Base-by-base conservation (phyloP, 2,888 invertebrate species). In the Pristionchus entomophagus region DNA sequence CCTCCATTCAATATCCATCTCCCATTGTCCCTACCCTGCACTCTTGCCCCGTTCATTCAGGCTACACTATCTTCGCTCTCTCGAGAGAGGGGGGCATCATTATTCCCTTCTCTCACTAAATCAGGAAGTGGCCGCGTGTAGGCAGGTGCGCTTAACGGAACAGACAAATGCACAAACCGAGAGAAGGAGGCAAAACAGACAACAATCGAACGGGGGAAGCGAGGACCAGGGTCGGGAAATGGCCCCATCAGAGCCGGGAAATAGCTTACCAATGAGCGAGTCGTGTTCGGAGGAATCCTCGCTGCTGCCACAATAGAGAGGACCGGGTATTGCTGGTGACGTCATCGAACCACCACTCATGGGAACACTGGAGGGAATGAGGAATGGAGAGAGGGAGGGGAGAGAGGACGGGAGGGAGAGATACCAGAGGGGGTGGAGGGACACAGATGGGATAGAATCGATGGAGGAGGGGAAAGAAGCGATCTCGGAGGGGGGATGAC, bases 191-290 rank as follows among this genome's bases (percentile, higher is more conserved):
- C 65, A 65, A 77, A 77, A 45, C 41, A 45, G 5, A 38, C 29
- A 45, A 45, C 32, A 77, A 19, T 35, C 41, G 45, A 45, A 77
- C 41, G 10, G 8, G 29, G 77, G 38, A 10, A 77, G 26, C 29
- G 29, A 73, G 41, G 49, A 45, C n/a, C 45, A 77, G 26, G 2
- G 49, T 19, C 32, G 22, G 77, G 22, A 14, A 80, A 26, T 51
- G 41, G 19, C 14, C 51, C 19, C 26, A 65, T 29, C 65, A 56
- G 56, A 56, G 56, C n/a, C 56, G 17, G 56, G 5, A 22, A 56
- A n/a, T 73, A n/a, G 41, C 73, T 26, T 73, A 65, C 83, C 83
- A 38, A 84, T 84, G 32, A 84, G 65, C 10, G 83, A 84, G 19
- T 84, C 83, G 49, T 84, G 83, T 49, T 84, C 83, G 14, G 62